Conservation (phyloP, 1,140 invertebrate genomes). For the Heliconius hermathena region DNA sequence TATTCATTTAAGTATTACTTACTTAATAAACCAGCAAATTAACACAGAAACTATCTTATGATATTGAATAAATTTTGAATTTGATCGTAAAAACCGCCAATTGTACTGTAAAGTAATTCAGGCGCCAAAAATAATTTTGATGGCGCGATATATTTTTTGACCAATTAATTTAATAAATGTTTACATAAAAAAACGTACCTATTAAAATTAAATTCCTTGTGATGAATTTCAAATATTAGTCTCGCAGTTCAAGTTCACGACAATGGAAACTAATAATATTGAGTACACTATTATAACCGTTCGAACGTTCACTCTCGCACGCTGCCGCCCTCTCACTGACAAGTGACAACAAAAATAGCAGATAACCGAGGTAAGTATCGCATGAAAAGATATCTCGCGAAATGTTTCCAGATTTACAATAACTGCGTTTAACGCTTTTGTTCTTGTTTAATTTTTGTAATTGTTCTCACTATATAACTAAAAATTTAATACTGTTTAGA, state of each 20-base stretch:
- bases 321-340: conserved; percentile 55
- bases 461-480: conserved; percentile 9
- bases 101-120: conserved; percentile 28
- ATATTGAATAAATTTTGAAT: not conserved
- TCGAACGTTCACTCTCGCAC: conserved; percentile 52
- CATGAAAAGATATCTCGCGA: conserved; percentile 36
- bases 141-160: not conserved
- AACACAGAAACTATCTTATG: not conserved
- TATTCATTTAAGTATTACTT: not conserved
- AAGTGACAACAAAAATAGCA: conserved; percentile 65
- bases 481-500: not conserved
- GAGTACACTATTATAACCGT: conserved; percentile 20
- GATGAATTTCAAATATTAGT: not conserved
- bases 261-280: not conserved
- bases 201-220: not conserved
- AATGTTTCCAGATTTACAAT: conserved; percentile 27
- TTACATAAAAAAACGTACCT: conserved; percentile 20
- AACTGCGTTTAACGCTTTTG: conserved; percentile 26
- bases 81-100: not conserved
- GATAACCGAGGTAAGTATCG: conserved; percentile 52
- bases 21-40: not conserved
- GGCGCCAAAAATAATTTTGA: conserved; percentile 54
- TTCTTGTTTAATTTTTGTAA: too few species aligned
- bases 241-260: conserved; percentile 3
- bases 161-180: not conserved